Base-by-base conservation (phyloP, 1,140 invertebrate genomes). In the Globodera rostochiensis region DNA sequence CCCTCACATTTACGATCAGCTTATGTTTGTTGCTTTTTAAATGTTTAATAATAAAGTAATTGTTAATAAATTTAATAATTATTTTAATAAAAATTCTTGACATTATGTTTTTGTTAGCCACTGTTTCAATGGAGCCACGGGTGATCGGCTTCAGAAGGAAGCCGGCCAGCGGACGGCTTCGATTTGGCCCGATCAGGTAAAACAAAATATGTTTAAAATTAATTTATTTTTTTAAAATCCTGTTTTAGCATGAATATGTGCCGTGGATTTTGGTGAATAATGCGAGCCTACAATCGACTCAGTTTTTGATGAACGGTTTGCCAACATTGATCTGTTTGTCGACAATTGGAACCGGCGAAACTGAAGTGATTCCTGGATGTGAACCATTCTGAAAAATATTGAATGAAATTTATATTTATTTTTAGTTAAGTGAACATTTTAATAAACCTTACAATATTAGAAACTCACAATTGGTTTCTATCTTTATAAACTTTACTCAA, bases 1-100 rank as follows among this genome's bases (percentile, higher is more conserved):
- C 46, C 79, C 79, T 1, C 79, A 80, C 69, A 80, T 80, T 79
- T 80, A 80, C 25, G 79, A 80, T 25, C 79, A 80, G 46, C 80
- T 81, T 36, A 80, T 25, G 79, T 79, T 7, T 69, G 25, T 2
- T n/a, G 19, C 1, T 6, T 50, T 8, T 25, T 6, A 77, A 53
- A 15, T 3, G n/a, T 64, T 77, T 5, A 21, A 21, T 15, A n/a
- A 13, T 11, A 76, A 53, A 77, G 25, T 6, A n/a, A 64, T 9
- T 46, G 73, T 46, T 13, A 1, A 36, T 2, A 11, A 13, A 4
- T 46, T 4, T 4, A 71, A 3, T 19, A 71, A n/a, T 46, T 15
- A 71, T 46, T 15, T 71, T 71, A 71, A 71, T 9, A 70, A 7
- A 1, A 13, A 45, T 74, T 25, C 49, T 74, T 74, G 7, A 25